These are phyloP conservation scores for Sylvia atricapilla DNA, from an alignment of 2,113 vertebrate genomes.

Conservation along the genomic window DNA sequence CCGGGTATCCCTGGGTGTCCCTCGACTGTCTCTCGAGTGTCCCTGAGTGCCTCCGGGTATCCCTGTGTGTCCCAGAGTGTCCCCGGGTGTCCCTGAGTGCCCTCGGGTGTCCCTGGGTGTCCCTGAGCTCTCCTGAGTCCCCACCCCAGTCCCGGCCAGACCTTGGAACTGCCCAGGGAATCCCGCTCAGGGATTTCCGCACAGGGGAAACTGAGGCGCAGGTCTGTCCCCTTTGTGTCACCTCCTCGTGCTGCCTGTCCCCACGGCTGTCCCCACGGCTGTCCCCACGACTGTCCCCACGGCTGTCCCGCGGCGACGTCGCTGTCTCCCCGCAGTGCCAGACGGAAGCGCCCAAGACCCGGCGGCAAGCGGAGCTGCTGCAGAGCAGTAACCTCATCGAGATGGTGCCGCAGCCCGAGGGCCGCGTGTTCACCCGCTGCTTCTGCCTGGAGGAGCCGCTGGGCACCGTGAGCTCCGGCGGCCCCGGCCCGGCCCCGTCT, in stretches of 20 bases:
- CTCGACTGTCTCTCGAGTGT: constrained; percentile 24
- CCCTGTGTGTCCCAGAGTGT: too few species aligned
- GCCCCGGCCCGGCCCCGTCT: neutral
- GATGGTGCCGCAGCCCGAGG: constrained; percentile 73
- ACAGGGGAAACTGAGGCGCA: neutral
- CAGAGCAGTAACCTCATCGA: constrained; percentile 82
- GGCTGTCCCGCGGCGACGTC: rapidly evolving
- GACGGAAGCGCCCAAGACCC: constrained; percentile 83
- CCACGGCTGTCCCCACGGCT: rapidly evolving
- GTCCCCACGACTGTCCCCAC: rapidly evolving
- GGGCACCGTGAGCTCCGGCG: constrained; percentile 43
- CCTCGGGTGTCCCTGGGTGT: too few species aligned
- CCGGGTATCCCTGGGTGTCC: neutral
- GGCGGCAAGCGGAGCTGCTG: constrained; percentile 82
- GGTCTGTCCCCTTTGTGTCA: neutral
- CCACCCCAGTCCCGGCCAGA: rapidly evolving
- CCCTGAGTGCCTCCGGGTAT: neutral
- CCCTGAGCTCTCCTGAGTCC: too few species aligned
- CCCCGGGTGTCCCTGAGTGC: too few species aligned
- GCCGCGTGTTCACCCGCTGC: constrained; percentile 79
- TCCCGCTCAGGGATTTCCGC: neutral
- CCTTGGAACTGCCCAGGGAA: neutral
- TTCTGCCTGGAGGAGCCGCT: constrained; percentile 79
- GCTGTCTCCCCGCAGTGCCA: constrained; percentile 75
- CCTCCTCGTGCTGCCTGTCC: rapidly evolving